Evolutionary conservation across 2,888 invertebrate genomes (phyloP), one percentile per base, ranked within the genome.

Genomic region (Julus scandinavius): DNA sequence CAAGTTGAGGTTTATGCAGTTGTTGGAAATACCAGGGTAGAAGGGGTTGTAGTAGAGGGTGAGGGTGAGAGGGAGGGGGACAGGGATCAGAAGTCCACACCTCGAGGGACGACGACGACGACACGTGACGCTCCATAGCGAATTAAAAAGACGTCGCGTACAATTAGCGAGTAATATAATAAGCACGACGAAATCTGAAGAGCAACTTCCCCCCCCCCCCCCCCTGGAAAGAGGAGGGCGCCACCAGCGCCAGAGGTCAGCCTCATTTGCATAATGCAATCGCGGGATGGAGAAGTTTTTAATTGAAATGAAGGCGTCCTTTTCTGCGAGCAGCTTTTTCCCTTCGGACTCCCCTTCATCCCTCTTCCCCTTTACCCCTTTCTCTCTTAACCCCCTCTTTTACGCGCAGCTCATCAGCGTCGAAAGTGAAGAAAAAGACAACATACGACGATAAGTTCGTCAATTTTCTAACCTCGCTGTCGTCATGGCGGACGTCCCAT

Each of bases 341-440:
- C n/a, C 84, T 45, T 29, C 38, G 13, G 84, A n/a, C 38, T 38
- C 45, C 84, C 84, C 41, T 83, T 83, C 6, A 86, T 45, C 87
- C 40, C 87, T 80, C 88, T 87, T n/a, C 86, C 85, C 85, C 88
- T 50, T 29, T 83, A 50, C 45, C 41, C 38, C 9, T 84, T 45
- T 38, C 11, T 85, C 83, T 84, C 63, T 85, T 38, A 50, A 29
- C 85, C 72, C 88, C 80, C 58, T 85, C 84, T n/a, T 85, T 87
- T 88, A 84, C 80, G 17, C 88, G 38, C 2, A 20, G 17, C 17
- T 63, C 63, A 63, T 63, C 63, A 63, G 63, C 63, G 63, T n/a
- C 1, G 7, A n/a, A 63, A 63, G 63, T 20, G 63, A 63, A 63
- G 63, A 63, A 63, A 63, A 63, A 63, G 63, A 63, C 17, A 15